Conservation (phyloP, 2,113 vertebrate species). For the Platichthys stellatus region DNA sequence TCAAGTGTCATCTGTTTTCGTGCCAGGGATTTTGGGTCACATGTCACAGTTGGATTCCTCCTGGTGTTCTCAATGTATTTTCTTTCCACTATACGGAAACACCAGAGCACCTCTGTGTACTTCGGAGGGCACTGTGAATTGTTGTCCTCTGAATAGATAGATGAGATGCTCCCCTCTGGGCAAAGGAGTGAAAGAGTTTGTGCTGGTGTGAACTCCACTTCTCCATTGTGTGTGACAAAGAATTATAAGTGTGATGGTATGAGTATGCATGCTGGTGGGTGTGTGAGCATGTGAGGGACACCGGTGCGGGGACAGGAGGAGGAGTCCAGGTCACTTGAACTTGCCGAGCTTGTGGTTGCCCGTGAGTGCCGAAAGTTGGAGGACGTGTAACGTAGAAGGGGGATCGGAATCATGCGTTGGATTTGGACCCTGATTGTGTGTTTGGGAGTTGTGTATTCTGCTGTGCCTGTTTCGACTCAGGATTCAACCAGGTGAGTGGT, state of each 20-base stretch:
- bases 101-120: background rate
- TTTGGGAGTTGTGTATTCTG: conserved; percentile 30
- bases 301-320: conserved; percentile 26
- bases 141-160: conserved; percentile 49
- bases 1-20: background rate
- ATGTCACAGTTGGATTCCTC: background rate
- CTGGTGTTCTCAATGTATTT: conserved; percentile 11
- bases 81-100: background rate
- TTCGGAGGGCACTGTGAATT: conserved; percentile 36
- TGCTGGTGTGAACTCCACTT: conserved; percentile 5
- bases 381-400: background rate
- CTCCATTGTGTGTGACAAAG: conserved; percentile 41
- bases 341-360: background rate
- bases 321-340: conserved; percentile 24
- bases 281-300: background rate
- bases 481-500: conserved; percentile 41
- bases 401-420: conserved; percentile 43
- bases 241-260: conserved; percentile 16
- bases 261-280: conserved; percentile 2
- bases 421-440: conserved; percentile 50
- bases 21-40: background rate
- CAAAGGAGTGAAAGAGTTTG: conserved; percentile 27
- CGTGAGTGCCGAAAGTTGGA: conserved; percentile 10
- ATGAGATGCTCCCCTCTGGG: conserved; percentile 40
- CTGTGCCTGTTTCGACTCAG: conserved; percentile 23